These are phyloP conservation scores for Prinia subflava DNA, from an alignment of 2,113 vertebrate species.

Conservation along the genomic window DNA sequence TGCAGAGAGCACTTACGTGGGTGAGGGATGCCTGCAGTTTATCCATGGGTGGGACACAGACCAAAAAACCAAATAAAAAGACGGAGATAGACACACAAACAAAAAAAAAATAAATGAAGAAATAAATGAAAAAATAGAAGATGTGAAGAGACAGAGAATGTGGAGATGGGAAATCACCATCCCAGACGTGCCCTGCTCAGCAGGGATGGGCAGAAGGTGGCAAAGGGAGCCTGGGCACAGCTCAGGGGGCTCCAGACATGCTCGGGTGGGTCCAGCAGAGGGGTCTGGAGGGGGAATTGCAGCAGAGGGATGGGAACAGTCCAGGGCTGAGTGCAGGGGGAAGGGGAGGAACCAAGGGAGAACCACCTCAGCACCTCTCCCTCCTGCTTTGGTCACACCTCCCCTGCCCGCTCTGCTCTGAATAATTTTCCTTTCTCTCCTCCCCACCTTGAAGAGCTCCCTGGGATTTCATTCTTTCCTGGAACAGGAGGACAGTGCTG, in stretches of 20 bases:
- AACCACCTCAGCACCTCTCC: neutral
- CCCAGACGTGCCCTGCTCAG: neutral
- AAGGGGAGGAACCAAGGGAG: neutral
- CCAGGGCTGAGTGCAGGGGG: neutral
- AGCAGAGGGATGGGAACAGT: neutral
- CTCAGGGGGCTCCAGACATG: neutral
- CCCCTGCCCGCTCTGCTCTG: neutral
- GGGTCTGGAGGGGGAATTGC: neutral
- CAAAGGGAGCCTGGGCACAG: neutral
- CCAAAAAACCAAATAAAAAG: slow-evolving; percentile 67
- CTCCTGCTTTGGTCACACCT: neutral
- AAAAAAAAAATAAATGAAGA: slow-evolving; percentile 62
- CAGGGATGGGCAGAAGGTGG: neutral
- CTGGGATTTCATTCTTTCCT: neutral
- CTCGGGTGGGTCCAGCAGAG: neutral
- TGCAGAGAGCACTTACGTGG: slow-evolving; percentile 91
- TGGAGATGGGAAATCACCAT: slow-evolving; percentile 52
- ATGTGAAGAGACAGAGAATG: slow-evolving; percentile 59
- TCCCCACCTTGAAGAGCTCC: neutral
- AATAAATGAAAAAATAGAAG: slow-evolving; percentile 31
- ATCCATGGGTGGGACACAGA: slow-evolving; percentile 85
- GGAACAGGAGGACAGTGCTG: neutral
- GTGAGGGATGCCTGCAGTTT: slow-evolving; percentile 83
- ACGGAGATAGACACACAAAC: slow-evolving; percentile 37
- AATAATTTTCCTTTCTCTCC: rapidly evolving